phyloP scores from a whole-genome alignment of 2,888 invertebrate genomes.

The Nezara viridula region DNA sequence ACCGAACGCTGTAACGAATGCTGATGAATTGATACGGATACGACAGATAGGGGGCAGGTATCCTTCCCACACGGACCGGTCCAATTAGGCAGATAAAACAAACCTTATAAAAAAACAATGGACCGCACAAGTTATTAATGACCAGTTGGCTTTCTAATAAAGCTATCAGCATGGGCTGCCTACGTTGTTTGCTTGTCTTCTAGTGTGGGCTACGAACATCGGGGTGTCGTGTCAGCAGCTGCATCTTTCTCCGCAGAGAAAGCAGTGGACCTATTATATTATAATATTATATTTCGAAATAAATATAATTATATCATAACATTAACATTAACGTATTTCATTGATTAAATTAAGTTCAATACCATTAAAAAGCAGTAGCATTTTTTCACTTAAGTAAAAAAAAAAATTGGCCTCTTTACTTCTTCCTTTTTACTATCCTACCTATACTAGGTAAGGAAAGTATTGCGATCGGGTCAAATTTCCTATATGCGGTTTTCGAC shows the following conservation, averaged over 20 bases:
- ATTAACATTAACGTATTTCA: no score
- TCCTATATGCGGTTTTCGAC: no score
- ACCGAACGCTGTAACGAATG: neutral
- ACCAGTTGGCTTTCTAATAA: conserved; percentile 27
- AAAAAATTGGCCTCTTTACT: no score
- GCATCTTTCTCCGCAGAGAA: neutral
- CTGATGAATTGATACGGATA: conserved; percentile 16
- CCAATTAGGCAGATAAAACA: conserved; percentile 45
- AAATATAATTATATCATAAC: no score
- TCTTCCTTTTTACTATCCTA: no score
- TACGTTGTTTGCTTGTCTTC: conserved; percentile 23
- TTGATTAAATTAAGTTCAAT: no score
- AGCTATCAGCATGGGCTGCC: conserved; percentile 43
- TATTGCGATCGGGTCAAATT: no score
- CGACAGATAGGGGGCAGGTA: conserved; percentile 15
- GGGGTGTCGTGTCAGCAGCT: neutral
- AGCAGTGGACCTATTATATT: no score
- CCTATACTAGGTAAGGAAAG: no score
- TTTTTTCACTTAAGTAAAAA: no score
- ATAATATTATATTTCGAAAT: no score
- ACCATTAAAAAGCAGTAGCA: no score
- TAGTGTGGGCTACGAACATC: neutral
- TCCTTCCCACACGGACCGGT: conserved; percentile 25
- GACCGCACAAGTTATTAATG: conserved; percentile 42
- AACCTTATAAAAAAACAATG: conserved; percentile 46